Conservation (phyloP, 2,888 invertebrate genomes). For the Ryuthela nishihirai region DNA sequence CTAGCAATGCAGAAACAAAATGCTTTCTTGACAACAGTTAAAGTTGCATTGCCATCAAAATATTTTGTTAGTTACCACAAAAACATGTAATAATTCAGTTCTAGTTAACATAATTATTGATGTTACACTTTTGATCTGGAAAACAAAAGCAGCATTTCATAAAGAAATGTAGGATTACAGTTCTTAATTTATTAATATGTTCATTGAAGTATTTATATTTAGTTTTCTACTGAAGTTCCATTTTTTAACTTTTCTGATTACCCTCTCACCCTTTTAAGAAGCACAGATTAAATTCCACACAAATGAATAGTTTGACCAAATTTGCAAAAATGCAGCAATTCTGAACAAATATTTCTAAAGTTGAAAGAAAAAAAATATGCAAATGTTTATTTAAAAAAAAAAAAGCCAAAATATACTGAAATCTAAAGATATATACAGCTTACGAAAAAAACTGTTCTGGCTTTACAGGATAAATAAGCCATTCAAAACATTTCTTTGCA, state of each 20-base stretch:
- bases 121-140: no score
- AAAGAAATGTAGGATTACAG: no score
- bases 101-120: no score
- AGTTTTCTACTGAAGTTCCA: no score
- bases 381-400: background rate
- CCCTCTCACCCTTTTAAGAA: background rate
- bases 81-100: no score
- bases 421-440: constrained; percentile 20
- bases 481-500: constrained; percentile 57
- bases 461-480: constrained; percentile 67
- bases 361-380: background rate
- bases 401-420: background rate
- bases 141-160: no score
- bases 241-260: background rate
- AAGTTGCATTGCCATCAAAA: no score
- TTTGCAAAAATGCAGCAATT: background rate
- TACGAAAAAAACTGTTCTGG: constrained; percentile 60
- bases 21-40: no score
- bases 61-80: no score
- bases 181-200: background rate
- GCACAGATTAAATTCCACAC: background rate
- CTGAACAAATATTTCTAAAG: background rate
- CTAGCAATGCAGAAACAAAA: no score
- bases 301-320: background rate
- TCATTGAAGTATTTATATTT: background rate